Evolutionary conservation across 1,140 invertebrate genomes (phyloP).

Genomic region (Acromyrmex echinatior): DNA sequence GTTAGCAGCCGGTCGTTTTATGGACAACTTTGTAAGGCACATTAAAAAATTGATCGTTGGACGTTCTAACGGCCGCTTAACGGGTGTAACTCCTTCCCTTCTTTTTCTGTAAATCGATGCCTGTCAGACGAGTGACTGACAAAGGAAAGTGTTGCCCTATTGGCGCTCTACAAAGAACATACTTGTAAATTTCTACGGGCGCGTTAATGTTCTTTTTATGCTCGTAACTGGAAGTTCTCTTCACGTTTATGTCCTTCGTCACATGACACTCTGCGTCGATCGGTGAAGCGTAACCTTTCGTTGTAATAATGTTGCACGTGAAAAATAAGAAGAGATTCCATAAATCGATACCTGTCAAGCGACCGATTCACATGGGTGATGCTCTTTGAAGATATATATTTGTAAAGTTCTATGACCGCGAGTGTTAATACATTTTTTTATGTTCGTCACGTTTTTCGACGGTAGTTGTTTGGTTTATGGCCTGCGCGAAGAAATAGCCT

Average conservation of each 20-base stretch:
- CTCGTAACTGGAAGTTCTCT: constrained; percentile 67
- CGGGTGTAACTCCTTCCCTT: constrained; percentile 62
- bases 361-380: constrained; percentile 25
- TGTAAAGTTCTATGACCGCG: constrained; percentile 65
- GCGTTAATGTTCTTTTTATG: constrained; percentile 76
- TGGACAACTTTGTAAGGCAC: constrained; percentile 69
- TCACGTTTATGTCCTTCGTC: constrained; percentile 64
- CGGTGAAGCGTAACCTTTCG: constrained; percentile 27
- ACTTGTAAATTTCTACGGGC: constrained; percentile 75
- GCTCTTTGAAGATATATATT: constrained; percentile 52
- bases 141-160: constrained; percentile 46
- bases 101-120: constrained; percentile 71
- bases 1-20: constrained; percentile 68
- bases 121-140: constrained; percentile 66
- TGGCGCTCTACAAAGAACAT: constrained; percentile 68
- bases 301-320: constrained; percentile 51
- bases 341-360: constrained; percentile 65
- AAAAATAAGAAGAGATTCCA: constrained; percentile 61
- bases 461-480: constrained; percentile 37
- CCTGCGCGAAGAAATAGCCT: constrained; percentile 13
- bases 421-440: constrained; percentile 70
- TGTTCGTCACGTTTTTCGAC: constrained; percentile 51
- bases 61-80: constrained; percentile 71
- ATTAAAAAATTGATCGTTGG: constrained; percentile 70
- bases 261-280: constrained; percentile 40